Conservation (phyloP, 1,140 invertebrate species). For the Lithobius niger region DNA sequence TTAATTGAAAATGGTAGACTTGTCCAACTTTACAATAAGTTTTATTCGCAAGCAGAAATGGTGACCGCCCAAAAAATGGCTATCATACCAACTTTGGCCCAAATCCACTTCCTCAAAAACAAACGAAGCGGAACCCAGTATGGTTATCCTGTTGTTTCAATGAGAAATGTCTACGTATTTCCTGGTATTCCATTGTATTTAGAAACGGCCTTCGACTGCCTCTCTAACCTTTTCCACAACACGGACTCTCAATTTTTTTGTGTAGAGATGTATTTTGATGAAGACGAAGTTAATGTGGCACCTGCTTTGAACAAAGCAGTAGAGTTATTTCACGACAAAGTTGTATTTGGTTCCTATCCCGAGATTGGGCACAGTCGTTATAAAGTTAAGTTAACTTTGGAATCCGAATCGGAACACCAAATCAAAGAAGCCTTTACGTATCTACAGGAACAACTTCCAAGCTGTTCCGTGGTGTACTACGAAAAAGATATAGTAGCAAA, state of each 20-base stretch:
- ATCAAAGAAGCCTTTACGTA: slow-evolving; percentile 24
- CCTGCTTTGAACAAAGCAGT: slow-evolving; percentile 38
- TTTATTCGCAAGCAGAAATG: slow-evolving; percentile 19
- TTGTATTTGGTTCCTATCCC: slow-evolving; percentile 55
- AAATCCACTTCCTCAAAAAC: slow-evolving; percentile 20
- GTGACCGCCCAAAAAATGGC: slow-evolving; percentile 37
- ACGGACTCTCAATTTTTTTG: slow-evolving; percentile 29
- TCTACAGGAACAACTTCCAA: slow-evolving; percentile 25
- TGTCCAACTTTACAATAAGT: slow-evolving; percentile 39
- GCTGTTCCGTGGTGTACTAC: slow-evolving; percentile 31
- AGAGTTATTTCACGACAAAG: slow-evolving; percentile 35
- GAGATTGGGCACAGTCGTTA: slow-evolving; percentile 37
- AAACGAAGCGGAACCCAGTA: slow-evolving; percentile 25
- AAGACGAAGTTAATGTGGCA: slow-evolving; percentile 43
- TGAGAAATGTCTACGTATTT: slow-evolving; percentile 61
- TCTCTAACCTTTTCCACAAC: slow-evolving; percentile 32
- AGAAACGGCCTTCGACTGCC: slow-evolving; percentile 39
- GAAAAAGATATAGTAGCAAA: slow-evolving; percentile 27
- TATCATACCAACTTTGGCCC: slow-evolving; percentile 31
- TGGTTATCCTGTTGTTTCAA: slow-evolving; percentile 47
- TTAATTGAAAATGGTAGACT: slow-evolving; percentile 44
- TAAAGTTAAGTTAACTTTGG: slow-evolving; percentile 36
- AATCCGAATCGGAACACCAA: slow-evolving; percentile 25
- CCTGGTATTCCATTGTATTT: slow-evolving; percentile 59
- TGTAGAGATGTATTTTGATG: slow-evolving; percentile 37